phyloP scores from a whole-genome alignment of 2,888 invertebrate genomes.

The Tenthredo distinguenda region DNA sequence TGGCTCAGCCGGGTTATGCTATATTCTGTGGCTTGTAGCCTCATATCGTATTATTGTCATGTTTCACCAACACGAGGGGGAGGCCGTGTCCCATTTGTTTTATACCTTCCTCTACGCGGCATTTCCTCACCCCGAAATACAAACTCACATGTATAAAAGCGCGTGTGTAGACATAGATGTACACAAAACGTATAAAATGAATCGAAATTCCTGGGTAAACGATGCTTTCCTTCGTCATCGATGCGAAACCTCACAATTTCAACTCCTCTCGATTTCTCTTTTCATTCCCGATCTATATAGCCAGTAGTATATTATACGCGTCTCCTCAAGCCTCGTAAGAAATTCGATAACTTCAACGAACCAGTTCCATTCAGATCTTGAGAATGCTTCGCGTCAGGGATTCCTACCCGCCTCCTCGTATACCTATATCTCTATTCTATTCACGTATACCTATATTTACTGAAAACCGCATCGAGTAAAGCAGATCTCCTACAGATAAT shows the following conservation, averaged over 20 bases:
- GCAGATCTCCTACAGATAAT: conserved; percentile 1
- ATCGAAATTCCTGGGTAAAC: conserved; percentile 32
- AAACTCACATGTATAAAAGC: neutral
- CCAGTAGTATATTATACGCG: neutral
- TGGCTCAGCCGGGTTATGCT: conserved; percentile 70
- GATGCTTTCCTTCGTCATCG: conserved; percentile 42
- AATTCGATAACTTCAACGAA: conserved; percentile 47
- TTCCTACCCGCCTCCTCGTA: neutral
- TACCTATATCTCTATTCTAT: neutral
- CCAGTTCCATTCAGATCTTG: conserved; percentile 29
- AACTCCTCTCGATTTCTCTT: conserved; percentile 42
- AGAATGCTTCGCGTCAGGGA: conserved; percentile 28
- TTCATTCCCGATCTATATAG: conserved; percentile 22
- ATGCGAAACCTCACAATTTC: conserved; percentile 39
- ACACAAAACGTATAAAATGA: conserved; percentile 31
- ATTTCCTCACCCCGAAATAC: conserved; percentile 56
- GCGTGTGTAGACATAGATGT: neutral
- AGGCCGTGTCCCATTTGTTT: conserved; percentile 64
- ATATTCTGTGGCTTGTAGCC: conserved; percentile 72
- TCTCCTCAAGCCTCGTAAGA: conserved; percentile 18
- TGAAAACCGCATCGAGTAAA: conserved; percentile 15
- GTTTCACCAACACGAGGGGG: conserved; percentile 68
- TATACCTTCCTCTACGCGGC: conserved; percentile 60
- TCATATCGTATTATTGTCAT: conserved; percentile 73
- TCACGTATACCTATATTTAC: neutral